Evolutionary conservation across 2,113 vertebrate species (phyloP).

Genomic region (Dicrurus megarhynchus): DNA sequence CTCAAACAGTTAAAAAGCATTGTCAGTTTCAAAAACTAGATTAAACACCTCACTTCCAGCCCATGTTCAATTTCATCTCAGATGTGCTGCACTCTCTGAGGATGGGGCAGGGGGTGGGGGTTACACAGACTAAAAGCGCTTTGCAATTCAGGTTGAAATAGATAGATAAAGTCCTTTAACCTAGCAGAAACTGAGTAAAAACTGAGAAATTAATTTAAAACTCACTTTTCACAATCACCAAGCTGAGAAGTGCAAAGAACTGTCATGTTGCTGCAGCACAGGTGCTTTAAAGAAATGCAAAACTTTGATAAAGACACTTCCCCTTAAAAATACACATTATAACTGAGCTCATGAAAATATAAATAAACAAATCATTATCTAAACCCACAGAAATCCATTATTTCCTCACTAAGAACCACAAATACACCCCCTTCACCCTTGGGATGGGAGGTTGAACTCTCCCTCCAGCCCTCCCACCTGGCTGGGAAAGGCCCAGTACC

Average conservation of each 20-base stretch:
- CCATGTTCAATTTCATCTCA: neutral
- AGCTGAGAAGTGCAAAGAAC: neutral
- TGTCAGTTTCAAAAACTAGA: neutral
- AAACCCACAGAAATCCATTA: neutral
- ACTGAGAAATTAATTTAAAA: neutral
- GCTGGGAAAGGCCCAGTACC: neutral
- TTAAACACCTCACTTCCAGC: neutral
- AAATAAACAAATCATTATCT: neutral
- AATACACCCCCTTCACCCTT: neutral
- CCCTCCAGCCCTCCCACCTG: neutral
- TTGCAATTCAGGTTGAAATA: neutral
- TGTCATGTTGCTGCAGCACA: accelerated
- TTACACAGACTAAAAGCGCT: neutral
- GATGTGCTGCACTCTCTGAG: neutral
- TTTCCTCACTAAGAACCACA: neutral
- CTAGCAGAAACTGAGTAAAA: neutral
- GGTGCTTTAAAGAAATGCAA: neutral
- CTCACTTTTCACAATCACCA: neutral
- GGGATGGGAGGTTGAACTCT: neutral
- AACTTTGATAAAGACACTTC: neutral
- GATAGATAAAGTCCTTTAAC: neutral
- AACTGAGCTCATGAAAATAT: neutral
- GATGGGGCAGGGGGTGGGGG: accelerated
- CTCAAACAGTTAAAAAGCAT: neutral
- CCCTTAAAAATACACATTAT: neutral